Evolutionary conservation across 2,888 invertebrate species (phyloP).

Genomic region (Hyppa rectilinea): DNA sequence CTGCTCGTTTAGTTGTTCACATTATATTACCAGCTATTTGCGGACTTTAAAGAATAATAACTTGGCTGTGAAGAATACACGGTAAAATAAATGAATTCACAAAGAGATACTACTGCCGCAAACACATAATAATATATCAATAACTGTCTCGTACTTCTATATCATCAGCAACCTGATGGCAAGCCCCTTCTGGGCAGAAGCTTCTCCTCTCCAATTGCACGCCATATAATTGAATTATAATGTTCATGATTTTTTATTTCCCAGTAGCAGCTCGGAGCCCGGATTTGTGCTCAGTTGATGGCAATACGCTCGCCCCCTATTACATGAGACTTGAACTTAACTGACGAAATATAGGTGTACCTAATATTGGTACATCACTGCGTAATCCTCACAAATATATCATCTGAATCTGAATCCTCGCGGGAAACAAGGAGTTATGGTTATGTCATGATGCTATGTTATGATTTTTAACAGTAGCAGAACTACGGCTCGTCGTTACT

Average conservation of each 20-base stretch:
- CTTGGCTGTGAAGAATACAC: background rate
- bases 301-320: too few relatives aligned
- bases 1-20: conserved; percentile 21
- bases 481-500: background rate
- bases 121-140: too few relatives aligned
- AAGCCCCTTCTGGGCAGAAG: background rate
- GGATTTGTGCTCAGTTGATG: too few relatives aligned
- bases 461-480: background rate
- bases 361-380: too few relatives aligned
- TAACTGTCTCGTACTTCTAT: background rate
- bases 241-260: background rate
- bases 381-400: too few relatives aligned
- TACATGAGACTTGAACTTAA: too few relatives aligned
- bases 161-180: background rate
- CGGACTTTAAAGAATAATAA: conserved; percentile 12
- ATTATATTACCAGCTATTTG: conserved; percentile 28
- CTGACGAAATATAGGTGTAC: too few relatives aligned
- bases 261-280: too few relatives aligned
- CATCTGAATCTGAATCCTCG: too few relatives aligned
- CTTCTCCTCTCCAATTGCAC: background rate
- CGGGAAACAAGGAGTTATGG: too few relatives aligned
- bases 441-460: too few relatives aligned
- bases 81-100: background rate
- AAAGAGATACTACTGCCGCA: conserved; percentile 1
- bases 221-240: background rate